These are phyloP conservation scores for Lophochroa leadbeateri DNA, from an alignment of 2,113 vertebrate species.

Conservation along the genomic window DNA sequence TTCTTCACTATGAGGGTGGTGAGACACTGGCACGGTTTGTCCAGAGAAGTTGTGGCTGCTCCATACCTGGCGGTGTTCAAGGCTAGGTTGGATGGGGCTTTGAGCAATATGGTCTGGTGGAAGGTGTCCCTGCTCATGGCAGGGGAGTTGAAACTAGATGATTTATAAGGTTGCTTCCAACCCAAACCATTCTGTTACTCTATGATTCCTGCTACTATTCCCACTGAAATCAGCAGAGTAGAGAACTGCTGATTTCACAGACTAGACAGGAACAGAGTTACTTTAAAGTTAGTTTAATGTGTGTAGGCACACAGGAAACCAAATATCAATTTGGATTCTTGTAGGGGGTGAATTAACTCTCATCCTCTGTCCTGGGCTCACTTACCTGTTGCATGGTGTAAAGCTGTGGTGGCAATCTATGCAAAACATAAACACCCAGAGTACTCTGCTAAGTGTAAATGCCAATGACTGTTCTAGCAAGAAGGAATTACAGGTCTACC, in stretches of 20 bases:
- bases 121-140: neutral
- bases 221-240: neutral
- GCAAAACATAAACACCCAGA: neutral
- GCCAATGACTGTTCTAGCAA: neutral
- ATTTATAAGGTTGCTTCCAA: neutral
- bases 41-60: neutral
- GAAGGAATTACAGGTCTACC: neutral
- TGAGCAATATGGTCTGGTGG: neutral
- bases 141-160: neutral
- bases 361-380: neutral
- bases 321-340: neutral
- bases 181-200: neutral
- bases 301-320: neutral
- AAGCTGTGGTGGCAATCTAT: neutral
- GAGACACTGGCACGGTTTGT: neutral
- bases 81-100: neutral
- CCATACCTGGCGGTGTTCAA: neutral
- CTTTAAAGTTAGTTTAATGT: neutral
- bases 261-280: neutral
- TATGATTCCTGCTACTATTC: neutral
- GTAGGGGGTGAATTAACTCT: neutral
- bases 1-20: neutral
- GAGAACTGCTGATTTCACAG: neutral
- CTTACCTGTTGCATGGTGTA: neutral
- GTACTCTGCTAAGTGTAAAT: neutral